Evolutionary conservation across 2,113 vertebrate genomes (phyloP), one percentile per base, ranked within the genome.

Genomic region (Ammospiza nelsoni): DNA sequence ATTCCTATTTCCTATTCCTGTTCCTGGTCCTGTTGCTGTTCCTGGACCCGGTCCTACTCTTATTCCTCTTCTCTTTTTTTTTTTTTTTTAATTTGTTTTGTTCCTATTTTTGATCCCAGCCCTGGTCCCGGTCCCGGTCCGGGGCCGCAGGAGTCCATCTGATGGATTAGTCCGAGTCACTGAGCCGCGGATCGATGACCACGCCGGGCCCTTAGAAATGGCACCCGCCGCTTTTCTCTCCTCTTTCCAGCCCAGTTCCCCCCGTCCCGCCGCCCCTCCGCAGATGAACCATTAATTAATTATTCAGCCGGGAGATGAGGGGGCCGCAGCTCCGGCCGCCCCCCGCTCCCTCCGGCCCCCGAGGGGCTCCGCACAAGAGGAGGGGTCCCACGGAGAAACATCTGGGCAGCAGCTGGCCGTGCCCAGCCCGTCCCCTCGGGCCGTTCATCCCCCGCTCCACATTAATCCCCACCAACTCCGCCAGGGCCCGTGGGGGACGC

Each of bases 301-400:
- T 96, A 97, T 96, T 97, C 97, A 98, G 95, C 98, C 94, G 96
- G 92, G 98, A 96, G 43, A 58, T 28, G 73, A 25, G 78, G 68
- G 82, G 29, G 37, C 29, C 29, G 33, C 69, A 33, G 33, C 68
- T 54, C 67, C 52, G 18, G 6, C 69, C 19, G 29, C 63, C 59
- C 48, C 37, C 37, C 12, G 48, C 43, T 87, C 74, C 63, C 84
- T 58, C 62, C 37, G 51, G 73, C 77, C 73, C 66, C 48, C 65
- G 2, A 27, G 66, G 51, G 62, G 48, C 76, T 48, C 31, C 15
- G 9, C 57, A 28, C 44, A 87, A 74, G 25, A 49, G 15, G 28
- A 22, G 31, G 12, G 28, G 31, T 69, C 78, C 82, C 92, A 62
- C 23, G 57, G 78, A 87, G n/a, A 25, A 91, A 92, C 94, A 94